Base-by-base conservation (phyloP, 2,888 invertebrate genomes). In the Limnephilus lunatus region DNA sequence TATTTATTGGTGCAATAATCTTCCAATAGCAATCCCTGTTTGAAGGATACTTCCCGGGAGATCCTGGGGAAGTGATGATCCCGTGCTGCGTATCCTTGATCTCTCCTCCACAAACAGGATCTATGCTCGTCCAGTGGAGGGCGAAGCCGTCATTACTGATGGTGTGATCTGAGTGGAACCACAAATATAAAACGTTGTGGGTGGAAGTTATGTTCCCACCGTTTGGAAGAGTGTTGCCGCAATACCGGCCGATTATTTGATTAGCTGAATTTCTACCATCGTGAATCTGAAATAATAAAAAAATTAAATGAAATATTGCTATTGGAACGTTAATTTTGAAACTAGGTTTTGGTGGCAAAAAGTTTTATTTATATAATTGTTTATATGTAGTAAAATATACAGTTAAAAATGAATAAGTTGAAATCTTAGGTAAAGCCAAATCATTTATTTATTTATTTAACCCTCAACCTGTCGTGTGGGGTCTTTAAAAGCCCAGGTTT, bases 21-120 rank as follows among this genome's bases (percentile, higher is more conserved):
- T 95, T 96, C 99, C 99, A 99, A 92, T 96, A 97, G 94, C 99
- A 99, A 94, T 99, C 98, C 44, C 97, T 96, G 95, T 98, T 97
- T 25, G 97, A 96, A 0, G 99, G 99, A 95, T 99, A 99, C 93
- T 96, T 97, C 19, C 98, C 98, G 0, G 99, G 99, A 90, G 98
- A 98, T 0, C 99, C 99, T 0, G 99, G 99, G 3, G 98, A 98
- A 89, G 96, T 97, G 32, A 99, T 97, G 0, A 97, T 97, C 1
- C 99, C 99, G 94, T 98, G 97, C 5, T 96, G 95, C 0, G 95
- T 94, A 0, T 96, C 96, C 86, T 97, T 95, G 4, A 97, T 94
- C 4, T 95, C 95, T 0, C 97, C 98, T 91, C 99, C 99, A 94
- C 98, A 98, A 88, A 96, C 96, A 94, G 98, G 98, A 39, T 95